Evolutionary conservation across 2,888 invertebrate genomes (phyloP).

Genomic region (Lasioglossum villosulum): DNA sequence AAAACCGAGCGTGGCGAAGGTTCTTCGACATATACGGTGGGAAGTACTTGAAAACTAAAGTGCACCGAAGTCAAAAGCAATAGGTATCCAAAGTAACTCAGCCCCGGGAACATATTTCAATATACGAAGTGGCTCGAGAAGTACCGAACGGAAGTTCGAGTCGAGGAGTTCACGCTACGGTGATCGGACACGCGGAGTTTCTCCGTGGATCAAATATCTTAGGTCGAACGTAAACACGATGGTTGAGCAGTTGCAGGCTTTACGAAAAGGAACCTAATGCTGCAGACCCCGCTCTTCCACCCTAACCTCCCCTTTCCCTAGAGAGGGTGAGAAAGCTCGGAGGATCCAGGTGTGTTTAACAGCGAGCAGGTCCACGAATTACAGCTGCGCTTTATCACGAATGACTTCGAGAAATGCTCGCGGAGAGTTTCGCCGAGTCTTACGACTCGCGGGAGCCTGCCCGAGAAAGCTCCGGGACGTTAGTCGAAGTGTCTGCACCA

Average conservation of each 20-base stretch:
- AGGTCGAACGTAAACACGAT: constrained; percentile 1
- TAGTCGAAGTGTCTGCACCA: neutral
- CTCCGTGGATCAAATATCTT: neutral
- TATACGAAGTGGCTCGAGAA: neutral
- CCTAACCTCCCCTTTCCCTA: neutral
- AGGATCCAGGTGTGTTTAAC: constrained; percentile 28
- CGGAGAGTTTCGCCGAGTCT: constrained; percentile 11
- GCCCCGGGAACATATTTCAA: neutral
- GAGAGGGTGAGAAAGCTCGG: neutral
- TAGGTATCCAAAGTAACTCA: neutral
- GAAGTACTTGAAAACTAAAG: neutral
- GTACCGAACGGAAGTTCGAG: neutral
- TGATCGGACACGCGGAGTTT: neutral
- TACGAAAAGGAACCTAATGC: neutral
- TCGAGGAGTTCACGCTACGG: neutral
- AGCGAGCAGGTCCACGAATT: constrained; percentile 3
- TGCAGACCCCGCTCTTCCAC: neutral
- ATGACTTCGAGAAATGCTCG: constrained; percentile 16
- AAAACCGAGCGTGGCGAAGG: neutral
- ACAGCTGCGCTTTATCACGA: constrained; percentile 16
- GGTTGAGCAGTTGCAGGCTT: neutral
- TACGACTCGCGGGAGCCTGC: neutral
- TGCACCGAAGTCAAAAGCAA: neutral
- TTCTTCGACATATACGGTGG: neutral
- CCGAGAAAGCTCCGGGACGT: neutral